Conservation (phyloP, 2,797 vertebrate genomes). For the Rhinogobio ventralis region DNA sequence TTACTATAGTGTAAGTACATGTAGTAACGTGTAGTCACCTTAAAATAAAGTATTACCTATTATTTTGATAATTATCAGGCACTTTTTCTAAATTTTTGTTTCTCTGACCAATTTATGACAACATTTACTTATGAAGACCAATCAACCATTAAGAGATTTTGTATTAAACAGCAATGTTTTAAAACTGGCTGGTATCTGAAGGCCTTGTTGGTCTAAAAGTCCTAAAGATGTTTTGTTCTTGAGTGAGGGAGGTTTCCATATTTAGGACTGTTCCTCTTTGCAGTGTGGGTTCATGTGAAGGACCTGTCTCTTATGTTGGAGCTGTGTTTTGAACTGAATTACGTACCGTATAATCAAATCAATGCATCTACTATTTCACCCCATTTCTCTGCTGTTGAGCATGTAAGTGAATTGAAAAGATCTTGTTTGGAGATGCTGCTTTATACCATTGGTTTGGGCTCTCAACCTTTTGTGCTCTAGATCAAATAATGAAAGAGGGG, state of each 20-base stretch:
- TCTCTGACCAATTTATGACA: background rate
- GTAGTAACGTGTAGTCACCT: no score
- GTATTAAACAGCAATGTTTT: background rate
- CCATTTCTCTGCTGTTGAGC: conserved; percentile 22
- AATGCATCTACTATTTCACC: background rate
- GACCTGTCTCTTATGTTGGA: background rate
- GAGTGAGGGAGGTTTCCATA: background rate
- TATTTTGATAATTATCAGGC: background rate
- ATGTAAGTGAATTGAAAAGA: conserved; percentile 35
- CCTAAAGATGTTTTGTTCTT: background rate
- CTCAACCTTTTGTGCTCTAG: conserved; percentile 56
- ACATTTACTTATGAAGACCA: background rate
- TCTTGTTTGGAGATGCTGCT: conserved; percentile 47
- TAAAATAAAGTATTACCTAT: no score
- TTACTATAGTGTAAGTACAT: no score
- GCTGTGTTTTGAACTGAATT: conserved; percentile 21
- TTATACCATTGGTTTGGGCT: conserved; percentile 22
- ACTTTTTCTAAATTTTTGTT: background rate
- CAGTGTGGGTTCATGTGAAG: background rate
- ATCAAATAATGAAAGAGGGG: conserved; percentile 60
- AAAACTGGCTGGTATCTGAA: no score
- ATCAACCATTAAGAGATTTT: background rate
- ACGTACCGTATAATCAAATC: conserved; percentile 5
- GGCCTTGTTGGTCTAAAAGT: background rate
- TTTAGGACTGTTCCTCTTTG: conserved; percentile 3